Evolutionary conservation across 2,113 vertebrate genomes (phyloP), one percentile per base, ranked within the genome.

Genomic region (Boleophthalmus pectinirostris): DNA sequence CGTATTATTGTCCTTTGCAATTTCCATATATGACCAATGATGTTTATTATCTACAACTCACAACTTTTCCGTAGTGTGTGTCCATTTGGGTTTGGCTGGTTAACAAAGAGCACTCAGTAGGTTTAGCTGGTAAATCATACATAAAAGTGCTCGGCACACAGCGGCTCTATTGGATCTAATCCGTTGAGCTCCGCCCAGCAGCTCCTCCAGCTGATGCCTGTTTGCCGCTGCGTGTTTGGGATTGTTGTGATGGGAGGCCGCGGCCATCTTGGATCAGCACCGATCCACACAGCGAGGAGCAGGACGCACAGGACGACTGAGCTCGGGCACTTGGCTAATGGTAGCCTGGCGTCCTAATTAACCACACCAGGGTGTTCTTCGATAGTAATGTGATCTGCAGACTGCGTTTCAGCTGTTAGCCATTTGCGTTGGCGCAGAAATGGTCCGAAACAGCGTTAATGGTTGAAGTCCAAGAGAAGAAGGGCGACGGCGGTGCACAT

Each of bases 231-330:
- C 78, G 66, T 89, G 90, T 86, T 90, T 86, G 86, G 90, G 90
- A 92, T 92, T 94, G 93, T 93, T 94, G 89, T 93, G 92, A 92
- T 92, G 86, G 76, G 87, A 91, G 79, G 81, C 85, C 84, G 90
- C 87, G 65, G 92, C 94, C 95, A 95, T 90, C 85, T 94, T 94
- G 92, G 88, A 91, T 84, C 82, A 71, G 74, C 77, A 75, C 75
- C 68, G 86, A 73, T 82, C 68, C 69, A n/a, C n/a, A n/a, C n/a
- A n/a, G 18, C 69, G 81, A 3, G 15, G 68, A 85, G 78, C 72
- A 70, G 77, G 38, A 38, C 38, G 38, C 38, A 5, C 61, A n/a
- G 68, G 45, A 23, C 53, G 73, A 15, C 72, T 70, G 72, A 14
- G 66, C 58, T 60, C 84, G 49, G 12, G 21, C 4, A 69, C 60